Percentiles rank a stretch among this genome's conserved stretches.
phyloP scores from a whole-genome alignment of 2,888 invertebrate genomes.

The Lycaena phlaeas region DNA sequence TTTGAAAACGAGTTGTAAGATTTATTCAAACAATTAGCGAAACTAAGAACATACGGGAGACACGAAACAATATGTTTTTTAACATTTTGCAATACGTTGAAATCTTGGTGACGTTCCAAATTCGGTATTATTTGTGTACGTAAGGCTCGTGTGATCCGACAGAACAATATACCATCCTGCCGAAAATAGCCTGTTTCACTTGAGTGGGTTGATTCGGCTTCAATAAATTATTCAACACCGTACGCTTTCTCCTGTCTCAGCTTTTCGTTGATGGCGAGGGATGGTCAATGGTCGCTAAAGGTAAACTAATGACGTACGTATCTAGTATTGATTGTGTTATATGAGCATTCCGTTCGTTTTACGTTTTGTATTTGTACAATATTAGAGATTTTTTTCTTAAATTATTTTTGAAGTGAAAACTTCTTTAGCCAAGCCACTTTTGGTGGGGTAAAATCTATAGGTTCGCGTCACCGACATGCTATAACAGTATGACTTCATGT shows the following conservation, averaged over 20 bases:
- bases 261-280: not conserved
- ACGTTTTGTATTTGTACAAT: no score
- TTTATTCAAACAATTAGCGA: not conserved
- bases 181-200: not conserved
- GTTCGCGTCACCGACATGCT: no score
- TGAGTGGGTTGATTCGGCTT: not conserved
- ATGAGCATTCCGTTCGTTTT: not conserved
- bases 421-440: no score
- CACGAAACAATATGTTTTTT: not conserved
- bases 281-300: not conserved
- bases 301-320: not conserved
- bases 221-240: not conserved
- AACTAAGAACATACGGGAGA: not conserved
- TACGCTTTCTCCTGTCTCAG: not conserved
- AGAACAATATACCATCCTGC: not conserved
- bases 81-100: slow-evolving; percentile 14
- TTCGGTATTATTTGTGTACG: slow-evolving; percentile 16
- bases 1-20: not conserved
- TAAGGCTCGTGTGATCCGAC: not conserved
- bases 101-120: slow-evolving; percentile 26
- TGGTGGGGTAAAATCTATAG: no score
- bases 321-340: no score
- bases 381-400: no score
- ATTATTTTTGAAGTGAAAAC: no score
- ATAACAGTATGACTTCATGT: no score